phyloP scores from a whole-genome alignment of 2,888 invertebrate genomes.

The Horisme vitalbata region DNA sequence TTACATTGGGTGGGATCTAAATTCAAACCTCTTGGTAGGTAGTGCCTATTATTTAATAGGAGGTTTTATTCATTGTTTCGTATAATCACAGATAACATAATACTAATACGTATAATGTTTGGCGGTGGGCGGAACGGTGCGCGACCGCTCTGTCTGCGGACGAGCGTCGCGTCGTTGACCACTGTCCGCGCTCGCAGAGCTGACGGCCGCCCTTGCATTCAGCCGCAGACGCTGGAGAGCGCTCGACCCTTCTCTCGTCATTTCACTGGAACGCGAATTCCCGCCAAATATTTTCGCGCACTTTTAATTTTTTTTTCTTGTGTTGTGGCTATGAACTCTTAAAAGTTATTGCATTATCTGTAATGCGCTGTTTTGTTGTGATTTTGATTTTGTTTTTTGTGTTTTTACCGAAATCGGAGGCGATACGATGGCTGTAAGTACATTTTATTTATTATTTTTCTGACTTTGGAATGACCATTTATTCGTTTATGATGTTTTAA shows the following conservation, averaged over 20 bases:
- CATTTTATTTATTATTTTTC: too few relatives aligned
- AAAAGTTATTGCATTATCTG: conserved; percentile 43
- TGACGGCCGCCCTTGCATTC: conserved; percentile 48
- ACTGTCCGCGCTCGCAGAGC: conserved; percentile 51
- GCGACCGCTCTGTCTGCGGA: conserved; percentile 48
- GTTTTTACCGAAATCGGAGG: conserved; percentile 72
- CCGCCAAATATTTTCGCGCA: conserved; percentile 65
- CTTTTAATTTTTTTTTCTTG: conserved; percentile 31
- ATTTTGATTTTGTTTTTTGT: conserved; percentile 75
- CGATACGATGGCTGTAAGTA: conserved; percentile 81
- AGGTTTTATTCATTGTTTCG: conserved; percentile 15
- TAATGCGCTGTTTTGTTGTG: conserved; percentile 74
- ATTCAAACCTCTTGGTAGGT: too few relatives aligned
- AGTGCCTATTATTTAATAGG: too few relatives aligned
- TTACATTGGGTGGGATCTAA: too few relatives aligned
- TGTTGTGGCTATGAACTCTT: conserved; percentile 21
- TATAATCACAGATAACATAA: too few relatives aligned
- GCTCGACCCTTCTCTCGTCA: conserved; percentile 45
- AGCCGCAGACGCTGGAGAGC: conserved; percentile 59
- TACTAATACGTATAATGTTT: too few relatives aligned
- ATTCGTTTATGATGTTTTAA: too few relatives aligned
- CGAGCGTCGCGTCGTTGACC: conserved; percentile 47
- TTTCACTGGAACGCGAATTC: conserved; percentile 43
- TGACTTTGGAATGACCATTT: too few relatives aligned
- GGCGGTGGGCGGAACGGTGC: conserved; percentile 36